phyloP scores from a whole-genome alignment of 2,888 invertebrate species.

The Subacronicta megacephala region DNA sequence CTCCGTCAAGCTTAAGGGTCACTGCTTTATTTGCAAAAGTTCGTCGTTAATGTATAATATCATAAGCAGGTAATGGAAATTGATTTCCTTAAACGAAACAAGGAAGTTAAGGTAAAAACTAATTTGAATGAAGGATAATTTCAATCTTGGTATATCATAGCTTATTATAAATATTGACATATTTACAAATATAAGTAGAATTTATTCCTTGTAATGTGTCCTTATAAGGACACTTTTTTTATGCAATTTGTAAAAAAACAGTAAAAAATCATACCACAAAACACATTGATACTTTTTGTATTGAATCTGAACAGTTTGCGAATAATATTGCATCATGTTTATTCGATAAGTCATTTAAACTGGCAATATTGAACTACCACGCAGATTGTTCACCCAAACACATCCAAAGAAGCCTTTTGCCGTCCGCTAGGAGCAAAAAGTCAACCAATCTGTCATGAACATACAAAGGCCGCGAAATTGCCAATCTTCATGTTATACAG shows the following conservation, averaged over 20 bases:
- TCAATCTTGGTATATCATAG: too few relatives aligned
- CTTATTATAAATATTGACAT: too few relatives aligned
- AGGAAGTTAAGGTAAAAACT: constrained; percentile 11
- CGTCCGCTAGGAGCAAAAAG: constrained; percentile 32
- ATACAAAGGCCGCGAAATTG: constrained; percentile 64
- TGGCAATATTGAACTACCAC: constrained; percentile 12
- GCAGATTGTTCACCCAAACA: constrained; percentile 13
- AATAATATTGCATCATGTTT: too few relatives aligned
- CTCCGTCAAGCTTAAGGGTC: constrained; percentile 16
- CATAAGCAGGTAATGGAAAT: constrained; percentile 25
- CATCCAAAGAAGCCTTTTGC: constrained; percentile 27
- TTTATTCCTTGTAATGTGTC: too few relatives aligned
- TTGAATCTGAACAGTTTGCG: too few relatives aligned
- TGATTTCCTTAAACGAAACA: constrained; percentile 18
- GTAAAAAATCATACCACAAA: too few relatives aligned
- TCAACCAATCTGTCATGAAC: constrained; percentile 34
- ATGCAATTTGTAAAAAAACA: too few relatives aligned
- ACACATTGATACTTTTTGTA: too few relatives aligned
- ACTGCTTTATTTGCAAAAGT: too few relatives aligned
- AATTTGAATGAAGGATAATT: too few relatives aligned
- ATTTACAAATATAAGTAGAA: too few relatives aligned
- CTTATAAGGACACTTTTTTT: too few relatives aligned
- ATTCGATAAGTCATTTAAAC: constrained; percentile 1
- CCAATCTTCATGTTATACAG: constrained; percentile 60
- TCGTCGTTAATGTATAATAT: constrained; percentile 21